Evolutionary conservation across 2,113 vertebrate species (phyloP).

Genomic region (Corythoichthys haematopterus): DNA sequence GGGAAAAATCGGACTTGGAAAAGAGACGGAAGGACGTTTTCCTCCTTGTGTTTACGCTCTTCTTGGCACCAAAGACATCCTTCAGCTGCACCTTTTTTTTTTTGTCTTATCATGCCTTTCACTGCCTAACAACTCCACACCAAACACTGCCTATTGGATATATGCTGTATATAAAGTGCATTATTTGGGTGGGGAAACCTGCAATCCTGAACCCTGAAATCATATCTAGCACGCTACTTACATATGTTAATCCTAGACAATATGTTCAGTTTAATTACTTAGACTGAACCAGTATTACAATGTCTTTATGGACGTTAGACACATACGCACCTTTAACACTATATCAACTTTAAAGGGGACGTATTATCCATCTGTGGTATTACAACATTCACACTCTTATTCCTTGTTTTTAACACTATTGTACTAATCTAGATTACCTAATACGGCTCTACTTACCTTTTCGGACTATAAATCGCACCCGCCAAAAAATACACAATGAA

Average conservation of each 20-base stretch:
- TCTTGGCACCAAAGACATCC: slow-evolving; percentile 55
- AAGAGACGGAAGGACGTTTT: slow-evolving; percentile 14
- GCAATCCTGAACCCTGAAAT: not conserved
- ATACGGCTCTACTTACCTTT: not conserved
- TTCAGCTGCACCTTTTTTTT: slow-evolving; percentile 39
- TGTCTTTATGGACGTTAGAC: not conserved
- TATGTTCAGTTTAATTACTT: not conserved
- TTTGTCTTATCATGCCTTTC: slow-evolving; percentile 13
- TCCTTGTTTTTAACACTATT: no score
- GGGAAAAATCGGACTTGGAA: slow-evolving; percentile 19
- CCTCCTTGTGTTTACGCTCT: slow-evolving; percentile 28
- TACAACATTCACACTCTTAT: no score
- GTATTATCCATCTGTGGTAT: not conserved
- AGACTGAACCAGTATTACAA: not conserved
- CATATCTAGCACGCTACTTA: no score
- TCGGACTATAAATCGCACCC: no score
- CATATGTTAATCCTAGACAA: not conserved
- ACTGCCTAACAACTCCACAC: slow-evolving; percentile 17
- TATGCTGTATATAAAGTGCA: not conserved
- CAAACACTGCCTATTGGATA: not conserved
- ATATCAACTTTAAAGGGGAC: not conserved
- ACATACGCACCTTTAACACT: not conserved
- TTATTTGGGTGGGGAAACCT: not conserved
- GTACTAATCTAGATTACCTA: not conserved
- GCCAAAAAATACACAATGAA: no score